Conservation (phyloP, 2,888 invertebrate genomes). For the Petrophora chlorosata region DNA sequence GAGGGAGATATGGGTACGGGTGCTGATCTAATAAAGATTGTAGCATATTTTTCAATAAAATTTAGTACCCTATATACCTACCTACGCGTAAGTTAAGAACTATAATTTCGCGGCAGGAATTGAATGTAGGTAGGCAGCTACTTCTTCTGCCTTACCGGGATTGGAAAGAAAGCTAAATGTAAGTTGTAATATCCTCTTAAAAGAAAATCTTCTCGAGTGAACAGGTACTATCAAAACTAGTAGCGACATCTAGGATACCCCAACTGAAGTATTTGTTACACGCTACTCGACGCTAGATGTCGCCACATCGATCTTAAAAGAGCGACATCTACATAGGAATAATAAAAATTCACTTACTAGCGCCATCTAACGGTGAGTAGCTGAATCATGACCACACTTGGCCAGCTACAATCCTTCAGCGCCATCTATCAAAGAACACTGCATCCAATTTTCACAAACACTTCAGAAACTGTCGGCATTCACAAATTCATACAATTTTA, state of each 20-base stretch:
- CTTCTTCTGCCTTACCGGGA: too few relatives aligned
- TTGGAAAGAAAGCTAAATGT: too few relatives aligned
- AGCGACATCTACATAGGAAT: conserved; percentile 18
- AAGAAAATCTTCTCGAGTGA: too few relatives aligned
- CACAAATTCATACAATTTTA: conserved; percentile 39
- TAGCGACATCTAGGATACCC: conserved; percentile 52
- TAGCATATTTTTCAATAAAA: too few relatives aligned
- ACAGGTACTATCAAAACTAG: too few relatives aligned
- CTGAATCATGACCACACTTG: conserved; percentile 57
- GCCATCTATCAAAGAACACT: conserved; percentile 76
- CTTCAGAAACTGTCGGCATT: conserved; percentile 39
- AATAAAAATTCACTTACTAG: conserved; percentile 56
- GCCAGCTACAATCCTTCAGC: conserved; percentile 61
- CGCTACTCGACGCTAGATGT: conserved; percentile 58
- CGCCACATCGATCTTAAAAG: conserved; percentile 21
- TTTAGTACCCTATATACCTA: too few relatives aligned
- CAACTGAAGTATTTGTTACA: conserved; percentile 20
- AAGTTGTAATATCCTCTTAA: too few relatives aligned
- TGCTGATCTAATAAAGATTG: too few relatives aligned
- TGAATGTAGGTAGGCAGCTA: too few relatives aligned
- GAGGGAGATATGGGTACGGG: too few relatives aligned
- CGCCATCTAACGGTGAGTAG: conserved; percentile 66
- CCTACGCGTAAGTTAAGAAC: too few relatives aligned
- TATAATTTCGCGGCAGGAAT: too few relatives aligned
- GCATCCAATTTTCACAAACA: conserved; percentile 73